Evolutionary conservation across 2,797 vertebrate species (phyloP).

Genomic region (Megaceryle alcyon): DNA sequence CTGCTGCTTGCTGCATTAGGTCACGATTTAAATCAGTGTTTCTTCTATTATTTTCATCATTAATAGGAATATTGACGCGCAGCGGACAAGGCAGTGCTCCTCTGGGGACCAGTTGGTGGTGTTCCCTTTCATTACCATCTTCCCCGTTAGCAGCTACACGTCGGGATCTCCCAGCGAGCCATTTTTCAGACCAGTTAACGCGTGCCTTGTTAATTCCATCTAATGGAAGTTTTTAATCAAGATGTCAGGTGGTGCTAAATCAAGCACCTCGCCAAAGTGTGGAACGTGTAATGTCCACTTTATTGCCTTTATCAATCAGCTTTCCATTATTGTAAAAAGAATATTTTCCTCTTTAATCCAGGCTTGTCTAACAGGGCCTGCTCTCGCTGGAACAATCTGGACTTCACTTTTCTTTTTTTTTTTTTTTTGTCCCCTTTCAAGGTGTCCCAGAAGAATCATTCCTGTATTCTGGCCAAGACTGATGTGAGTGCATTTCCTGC

Average conservation of each 20-base stretch:
- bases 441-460: constrained; percentile 26
- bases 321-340: not conserved
- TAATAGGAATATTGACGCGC: not conserved
- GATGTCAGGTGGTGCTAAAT: constrained; percentile 12
- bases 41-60: not conserved
- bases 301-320: not conserved
- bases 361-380: not conserved
- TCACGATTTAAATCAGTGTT: not conserved
- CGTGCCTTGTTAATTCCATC: not conserved
- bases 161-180: not conserved
- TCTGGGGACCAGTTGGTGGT: not conserved
- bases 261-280: not conserved
- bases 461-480: not conserved
- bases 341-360: not conserved
- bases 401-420: rapidly evolving
- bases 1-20: rapidly evolving
- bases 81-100: rapidly evolving
- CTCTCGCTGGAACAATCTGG: not conserved
- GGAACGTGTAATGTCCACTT: rapidly evolving
- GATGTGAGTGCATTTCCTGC: not conserved
- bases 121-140: not conserved
- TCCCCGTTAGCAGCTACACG: not conserved
- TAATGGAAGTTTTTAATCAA: constrained; percentile 52
- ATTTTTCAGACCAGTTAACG: not conserved
- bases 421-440: not conserved